Conservation (phyloP, 2,113 vertebrate genomes). For the Alexandromys fortis region DNA sequence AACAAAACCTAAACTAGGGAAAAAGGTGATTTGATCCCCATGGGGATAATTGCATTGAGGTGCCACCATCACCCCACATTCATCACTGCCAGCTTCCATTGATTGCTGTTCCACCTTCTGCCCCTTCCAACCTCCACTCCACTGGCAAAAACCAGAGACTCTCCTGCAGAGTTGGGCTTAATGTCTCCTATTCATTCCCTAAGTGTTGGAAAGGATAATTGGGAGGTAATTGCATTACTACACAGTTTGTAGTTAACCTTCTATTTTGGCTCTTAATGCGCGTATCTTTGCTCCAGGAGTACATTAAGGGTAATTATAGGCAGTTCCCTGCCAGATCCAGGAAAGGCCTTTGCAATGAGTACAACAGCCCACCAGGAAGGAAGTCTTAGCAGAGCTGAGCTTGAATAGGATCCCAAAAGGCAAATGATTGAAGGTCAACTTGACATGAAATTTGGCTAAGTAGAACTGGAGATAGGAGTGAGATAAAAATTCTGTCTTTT, state of each 20-base stretch:
- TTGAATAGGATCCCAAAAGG: conserved; percentile 54
- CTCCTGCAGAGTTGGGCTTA: conserved; percentile 48
- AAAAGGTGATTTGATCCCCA: not conserved
- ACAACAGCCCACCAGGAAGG: conserved; percentile 43
- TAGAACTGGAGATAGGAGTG: conserved; percentile 41
- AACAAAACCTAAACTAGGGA: not conserved
- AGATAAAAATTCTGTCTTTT: conserved; percentile 15
- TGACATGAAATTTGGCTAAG: conserved; percentile 50
- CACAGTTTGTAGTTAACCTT: conserved; percentile 79
- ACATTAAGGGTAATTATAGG: conserved; percentile 80
- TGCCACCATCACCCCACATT: not conserved
- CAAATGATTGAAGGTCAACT: conserved; percentile 57
- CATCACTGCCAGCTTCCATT: not conserved
- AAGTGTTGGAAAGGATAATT: conserved; percentile 72
- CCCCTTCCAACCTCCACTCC: not conserved
- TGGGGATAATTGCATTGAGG: not conserved
- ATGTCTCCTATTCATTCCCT: conserved; percentile 71
- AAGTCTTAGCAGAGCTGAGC: conserved; percentile 31
- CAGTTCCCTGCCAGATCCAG: conserved; percentile 72
- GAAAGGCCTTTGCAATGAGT: conserved; percentile 33
- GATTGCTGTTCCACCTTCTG: not conserved
- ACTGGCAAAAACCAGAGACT: conserved; percentile 53
- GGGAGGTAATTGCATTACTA: conserved; percentile 78
- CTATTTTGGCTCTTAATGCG: conserved; percentile 76
- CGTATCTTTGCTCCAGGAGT: conserved; percentile 77